These are phyloP conservation scores for Catostomus latipinnis DNA, from an alignment of 2,797 vertebrate species.

Conservation along the genomic window DNA sequence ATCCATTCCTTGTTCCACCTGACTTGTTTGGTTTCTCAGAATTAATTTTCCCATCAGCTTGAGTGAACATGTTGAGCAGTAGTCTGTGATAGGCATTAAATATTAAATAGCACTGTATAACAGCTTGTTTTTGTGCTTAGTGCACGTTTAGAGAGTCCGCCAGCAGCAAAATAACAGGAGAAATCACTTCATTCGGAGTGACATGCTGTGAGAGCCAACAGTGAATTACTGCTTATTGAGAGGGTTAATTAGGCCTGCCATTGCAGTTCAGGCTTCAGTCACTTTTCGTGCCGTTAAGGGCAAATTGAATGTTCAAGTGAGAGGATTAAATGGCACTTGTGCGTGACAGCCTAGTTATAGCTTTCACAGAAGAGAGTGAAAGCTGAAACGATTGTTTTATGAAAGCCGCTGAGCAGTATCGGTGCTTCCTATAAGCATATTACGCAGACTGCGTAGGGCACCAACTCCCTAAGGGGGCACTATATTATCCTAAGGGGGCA, in stretches of 20 bases:
- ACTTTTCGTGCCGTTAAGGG: conserved; percentile 63
- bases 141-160: conserved; percentile 65
- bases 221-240: conserved; percentile 76
- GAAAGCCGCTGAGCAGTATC: background rate
- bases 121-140: conserved; percentile 44
- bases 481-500: too few species aligned
- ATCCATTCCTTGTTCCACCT: too few species aligned
- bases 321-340: conserved; percentile 26
- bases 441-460: too few species aligned
- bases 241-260: conserved; percentile 72
- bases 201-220: conserved; percentile 65
- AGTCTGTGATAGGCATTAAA: conserved; percentile 40
- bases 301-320: conserved; percentile 30
- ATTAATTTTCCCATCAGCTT: background rate
- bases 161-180: conserved; percentile 63
- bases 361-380: background rate
- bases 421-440: too few species aligned
- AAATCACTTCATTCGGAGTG: conserved; percentile 70
- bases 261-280: conserved; percentile 62
- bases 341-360: conserved; percentile 3
- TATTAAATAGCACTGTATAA: conserved; percentile 47
- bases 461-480: too few species aligned
- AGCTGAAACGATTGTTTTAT: background rate
- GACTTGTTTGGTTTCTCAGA: conserved; percentile 1
- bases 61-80: background rate